A percentile compares a stretch with the other conserved stretches of the same genome.
Conservation (phyloP, 2,113 vertebrate species). For the Pygoscelis adeliae region DNA sequence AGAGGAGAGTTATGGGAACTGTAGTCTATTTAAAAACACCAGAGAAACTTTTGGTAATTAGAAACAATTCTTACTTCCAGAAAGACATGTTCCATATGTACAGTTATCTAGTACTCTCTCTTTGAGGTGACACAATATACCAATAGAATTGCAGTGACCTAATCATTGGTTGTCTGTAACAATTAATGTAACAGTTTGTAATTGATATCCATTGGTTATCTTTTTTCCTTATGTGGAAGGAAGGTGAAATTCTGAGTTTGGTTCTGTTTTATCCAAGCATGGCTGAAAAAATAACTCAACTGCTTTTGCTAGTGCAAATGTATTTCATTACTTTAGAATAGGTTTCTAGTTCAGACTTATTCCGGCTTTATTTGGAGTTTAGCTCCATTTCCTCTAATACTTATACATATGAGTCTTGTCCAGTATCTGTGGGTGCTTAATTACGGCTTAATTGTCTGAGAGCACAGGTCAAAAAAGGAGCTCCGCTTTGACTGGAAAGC, state of each 20-base stretch:
- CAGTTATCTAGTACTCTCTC: background rate
- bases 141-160: background rate
- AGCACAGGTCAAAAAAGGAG: background rate
- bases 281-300: background rate
- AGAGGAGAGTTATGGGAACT: background rate
- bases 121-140: background rate
- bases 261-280: background rate
- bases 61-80: background rate
- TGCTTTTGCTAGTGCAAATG: background rate
- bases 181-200: background rate
- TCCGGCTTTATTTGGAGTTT: background rate
- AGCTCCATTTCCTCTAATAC: background rate
- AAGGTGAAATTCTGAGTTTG: background rate
- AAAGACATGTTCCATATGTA: background rate
- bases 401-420: background rate
- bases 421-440: background rate
- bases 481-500: background rate
- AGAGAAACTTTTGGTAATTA: background rate
- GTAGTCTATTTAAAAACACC: background rate
- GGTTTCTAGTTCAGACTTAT: background rate
- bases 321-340: background rate
- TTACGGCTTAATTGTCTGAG: background rate
- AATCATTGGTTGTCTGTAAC: background rate
- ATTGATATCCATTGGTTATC: background rate
- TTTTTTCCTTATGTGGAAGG: background rate